A percentile compares a stretch with the other conserved stretches of the same genome.
These are phyloP conservation scores for Callorhinus ursinus DNA, from an alignment of 2,113 vertebrate genomes.

Conservation along the genomic window DNA sequence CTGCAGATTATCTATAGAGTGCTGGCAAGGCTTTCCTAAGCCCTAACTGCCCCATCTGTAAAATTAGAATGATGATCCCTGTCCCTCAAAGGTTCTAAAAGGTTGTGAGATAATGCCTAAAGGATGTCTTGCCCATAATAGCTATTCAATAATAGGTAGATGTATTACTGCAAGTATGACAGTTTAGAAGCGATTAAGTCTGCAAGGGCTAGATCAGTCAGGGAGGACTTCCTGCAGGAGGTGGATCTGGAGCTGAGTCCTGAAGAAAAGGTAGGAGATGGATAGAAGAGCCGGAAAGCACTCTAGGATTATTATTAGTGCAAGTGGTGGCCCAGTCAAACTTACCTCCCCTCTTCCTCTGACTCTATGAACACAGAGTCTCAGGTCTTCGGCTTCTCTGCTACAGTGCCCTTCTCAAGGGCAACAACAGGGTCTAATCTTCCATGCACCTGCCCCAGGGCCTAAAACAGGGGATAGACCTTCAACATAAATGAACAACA, in stretches of 20 bases:
- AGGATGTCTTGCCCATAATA: neutral
- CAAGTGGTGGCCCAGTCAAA: neutral
- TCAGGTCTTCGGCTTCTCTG: neutral
- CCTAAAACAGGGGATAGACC: neutral
- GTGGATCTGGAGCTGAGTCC: neutral
- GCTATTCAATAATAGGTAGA: neutral
- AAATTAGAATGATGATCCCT: neutral
- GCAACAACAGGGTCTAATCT: neutral
- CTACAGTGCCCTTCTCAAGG: neutral
- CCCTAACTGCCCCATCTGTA: neutral
- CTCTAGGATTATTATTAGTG: neutral
- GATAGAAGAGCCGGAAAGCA: neutral
- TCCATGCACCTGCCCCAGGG: neutral
- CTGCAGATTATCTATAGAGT: neutral
- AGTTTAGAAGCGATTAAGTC: neutral
- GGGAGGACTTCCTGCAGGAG: neutral
- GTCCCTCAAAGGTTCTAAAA: neutral
- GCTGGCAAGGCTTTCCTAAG: neutral
- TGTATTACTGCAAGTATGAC: neutral
- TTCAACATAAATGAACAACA: neutral
- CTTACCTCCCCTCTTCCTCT: neutral
- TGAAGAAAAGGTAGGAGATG: neutral
- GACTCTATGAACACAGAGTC: neutral
- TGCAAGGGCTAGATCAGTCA: neutral
- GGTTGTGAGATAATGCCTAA: neutral